Evolutionary conservation across 1,140 invertebrate species (phyloP), one percentile per base, ranked within the genome.

Genomic region (Babylonia areolata): DNA sequence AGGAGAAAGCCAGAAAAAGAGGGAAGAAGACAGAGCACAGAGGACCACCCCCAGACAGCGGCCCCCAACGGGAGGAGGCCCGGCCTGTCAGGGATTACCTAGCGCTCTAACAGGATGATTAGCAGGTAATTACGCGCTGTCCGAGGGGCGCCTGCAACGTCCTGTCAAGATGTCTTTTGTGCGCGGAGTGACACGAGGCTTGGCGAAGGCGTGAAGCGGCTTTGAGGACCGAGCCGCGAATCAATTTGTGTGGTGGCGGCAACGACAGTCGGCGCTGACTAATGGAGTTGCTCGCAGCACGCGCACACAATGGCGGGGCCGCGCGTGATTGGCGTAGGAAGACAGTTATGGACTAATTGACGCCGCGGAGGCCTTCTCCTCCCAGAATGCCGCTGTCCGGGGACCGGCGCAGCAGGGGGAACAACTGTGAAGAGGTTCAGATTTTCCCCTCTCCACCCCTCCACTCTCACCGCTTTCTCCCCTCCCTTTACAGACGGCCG

Each of bases 281-380:
- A 84, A 84, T 84, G 82, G 82, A 84, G 82, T 73, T 84, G 64
- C 82, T 73, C 82, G 82, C 39, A 73, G 69, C 64, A 42, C 64
- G 82, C 33, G 64, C 82, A 20, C 28, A 84, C 82, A 84, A 84
- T 84, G 82, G 64, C 40, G 23, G 64, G 15, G 33, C 39, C 33
- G 33, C 37, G 20, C 40, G 64, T 84, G 82, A 84, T 84, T 84
- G 82, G 82, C 82, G 82, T 69, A 84, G 82, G 82, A 84, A 84
- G 82, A 84, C 82, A 84, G 82, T 84, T 73, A 84, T 84, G 82
- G 82, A n/a, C 82, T 84, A 84, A 84, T 84, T 84, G 82, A 84
- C 40, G 82, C 64, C 64, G 82, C 82, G 64, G 64, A 84, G 40
- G 64, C 69, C 64, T 82, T 84, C 82, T 84, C 64, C 39, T 64